Conservation (phyloP, 2,888 invertebrate genomes). For the Nomada fucata region DNA sequence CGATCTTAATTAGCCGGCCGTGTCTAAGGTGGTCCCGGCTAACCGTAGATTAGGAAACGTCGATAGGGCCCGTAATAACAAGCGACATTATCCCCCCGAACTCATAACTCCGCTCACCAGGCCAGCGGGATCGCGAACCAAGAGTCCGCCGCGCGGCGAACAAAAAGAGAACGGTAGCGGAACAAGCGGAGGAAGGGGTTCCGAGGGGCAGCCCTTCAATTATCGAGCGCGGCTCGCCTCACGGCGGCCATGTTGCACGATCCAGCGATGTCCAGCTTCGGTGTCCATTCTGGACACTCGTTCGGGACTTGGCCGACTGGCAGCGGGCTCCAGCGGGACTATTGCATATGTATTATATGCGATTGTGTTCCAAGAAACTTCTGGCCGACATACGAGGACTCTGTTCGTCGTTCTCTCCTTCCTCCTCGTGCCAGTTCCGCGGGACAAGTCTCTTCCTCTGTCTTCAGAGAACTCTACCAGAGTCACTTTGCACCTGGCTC, state of each 20-base stretch:
- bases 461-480: slow-evolving; percentile 72
- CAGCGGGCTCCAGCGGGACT: slow-evolving; percentile 71
- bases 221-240: slow-evolving; percentile 77
- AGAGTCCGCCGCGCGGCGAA: slow-evolving; percentile 20
- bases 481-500: slow-evolving; percentile 81
- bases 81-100: slow-evolving; percentile 47
- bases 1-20: slow-evolving; percentile 50
- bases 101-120: slow-evolving; percentile 50
- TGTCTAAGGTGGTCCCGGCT: slow-evolving; percentile 36
- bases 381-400: slow-evolving; percentile 77
- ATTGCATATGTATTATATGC: slow-evolving; percentile 84
- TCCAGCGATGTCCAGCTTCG: slow-evolving; percentile 77
- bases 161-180: slow-evolving; percentile 51
- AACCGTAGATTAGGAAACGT: slow-evolving; percentile 51
- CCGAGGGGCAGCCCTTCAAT: slow-evolving; percentile 75
- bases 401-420: slow-evolving; percentile 69
- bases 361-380: slow-evolving; percentile 83
- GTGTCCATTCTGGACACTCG: slow-evolving; percentile 78
- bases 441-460: slow-evolving; percentile 44
- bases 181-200: slow-evolving; percentile 37
- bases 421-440: slow-evolving; percentile 34
- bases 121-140: background rate
- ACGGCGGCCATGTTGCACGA: slow-evolving; percentile 82
- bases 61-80: slow-evolving; percentile 52
- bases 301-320: slow-evolving; percentile 69